Percentiles rank a stretch among this genome's conserved stretches.
These are phyloP conservation scores for Ciconia maguari DNA, from an alignment of 2,113 vertebrate genomes.

Conservation along the genomic window DNA sequence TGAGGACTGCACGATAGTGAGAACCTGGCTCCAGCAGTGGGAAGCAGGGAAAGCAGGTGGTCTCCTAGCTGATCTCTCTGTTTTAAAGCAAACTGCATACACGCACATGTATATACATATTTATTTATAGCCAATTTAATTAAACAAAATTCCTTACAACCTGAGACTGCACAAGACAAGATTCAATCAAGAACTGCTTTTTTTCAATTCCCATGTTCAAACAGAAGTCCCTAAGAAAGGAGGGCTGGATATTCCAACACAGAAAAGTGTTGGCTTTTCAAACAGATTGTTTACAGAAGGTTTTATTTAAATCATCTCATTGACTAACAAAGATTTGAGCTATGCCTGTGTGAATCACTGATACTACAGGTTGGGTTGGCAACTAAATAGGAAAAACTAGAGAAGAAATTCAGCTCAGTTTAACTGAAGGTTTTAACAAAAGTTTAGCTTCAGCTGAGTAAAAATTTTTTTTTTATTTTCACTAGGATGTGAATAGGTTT, in stretches of 20 bases:
- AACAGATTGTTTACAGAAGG: neutral
- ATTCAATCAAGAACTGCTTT: neutral
- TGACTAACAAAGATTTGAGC: neutral
- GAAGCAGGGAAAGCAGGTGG: neutral
- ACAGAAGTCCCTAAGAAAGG: neutral
- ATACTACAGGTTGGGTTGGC: neutral
- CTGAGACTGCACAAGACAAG: slow-evolving; percentile 22
- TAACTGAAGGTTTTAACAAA: neutral
- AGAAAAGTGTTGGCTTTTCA: neutral
- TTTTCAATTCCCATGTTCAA: neutral
- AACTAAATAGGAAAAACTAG: neutral
- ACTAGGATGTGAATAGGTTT: neutral
- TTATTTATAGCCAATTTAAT: slow-evolving; percentile 21
- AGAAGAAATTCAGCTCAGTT: neutral
- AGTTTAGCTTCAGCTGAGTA: neutral
- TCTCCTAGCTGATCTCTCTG: neutral
- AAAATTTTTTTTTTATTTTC: neutral
- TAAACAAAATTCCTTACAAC: slow-evolving; percentile 39
- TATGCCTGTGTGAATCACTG: neutral
- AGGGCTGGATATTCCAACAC: neutral
- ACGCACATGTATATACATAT: neutral
- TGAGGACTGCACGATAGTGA: rapidly evolving
- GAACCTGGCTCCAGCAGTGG: neutral
- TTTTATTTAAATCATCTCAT: neutral
- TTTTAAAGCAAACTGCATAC: neutral